phyloP scores from a whole-genome alignment of 1,140 invertebrate species.

The Adoxophyes honmai region DNA sequence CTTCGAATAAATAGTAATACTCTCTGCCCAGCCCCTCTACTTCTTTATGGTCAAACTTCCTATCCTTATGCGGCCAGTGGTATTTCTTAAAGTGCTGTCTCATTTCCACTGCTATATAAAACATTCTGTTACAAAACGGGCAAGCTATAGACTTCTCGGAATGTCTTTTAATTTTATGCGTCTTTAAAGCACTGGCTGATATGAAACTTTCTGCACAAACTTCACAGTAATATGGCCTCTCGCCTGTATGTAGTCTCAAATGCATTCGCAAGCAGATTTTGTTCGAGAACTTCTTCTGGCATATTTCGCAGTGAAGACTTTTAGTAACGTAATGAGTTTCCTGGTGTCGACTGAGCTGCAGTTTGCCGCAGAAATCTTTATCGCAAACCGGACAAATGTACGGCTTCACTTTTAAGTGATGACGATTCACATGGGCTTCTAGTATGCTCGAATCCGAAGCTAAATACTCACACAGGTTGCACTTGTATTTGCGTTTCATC shows the following conservation, averaged over 20 bases:
- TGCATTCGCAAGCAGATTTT: conserved; percentile 33
- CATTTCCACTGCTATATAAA: conserved; percentile 31
- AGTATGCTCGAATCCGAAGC: conserved; percentile 27
- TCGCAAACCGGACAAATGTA: conserved; percentile 32
- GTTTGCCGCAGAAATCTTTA: conserved; percentile 32
- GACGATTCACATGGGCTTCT: conserved; percentile 35
- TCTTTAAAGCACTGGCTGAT: conserved; percentile 39
- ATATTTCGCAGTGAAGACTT: conserved; percentile 26
- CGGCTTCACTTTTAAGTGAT: conserved; percentile 37
- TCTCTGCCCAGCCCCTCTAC: conserved; percentile 26
- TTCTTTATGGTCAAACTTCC: conserved; percentile 29
- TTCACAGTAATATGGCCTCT: conserved; percentile 35
- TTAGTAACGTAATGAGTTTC: conserved; percentile 26
- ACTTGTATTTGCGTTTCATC: conserved; percentile 19
- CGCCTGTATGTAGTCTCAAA: conserved; percentile 34
- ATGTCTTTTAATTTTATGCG: conserved; percentile 36
- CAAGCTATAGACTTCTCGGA: conserved; percentile 27
- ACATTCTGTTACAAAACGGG: conserved; percentile 33
- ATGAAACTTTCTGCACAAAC: conserved; percentile 36
- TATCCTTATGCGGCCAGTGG: conserved; percentile 32
- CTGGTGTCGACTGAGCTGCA: conserved; percentile 26
- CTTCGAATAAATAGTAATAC: conserved; percentile 34
- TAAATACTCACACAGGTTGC: conserved; percentile 26
- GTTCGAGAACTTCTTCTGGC: conserved; percentile 34
- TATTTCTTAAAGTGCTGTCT: conserved; percentile 35